Base-by-base conservation (phyloP, 1,140 invertebrate species). In the Orchesella cincta region DNA sequence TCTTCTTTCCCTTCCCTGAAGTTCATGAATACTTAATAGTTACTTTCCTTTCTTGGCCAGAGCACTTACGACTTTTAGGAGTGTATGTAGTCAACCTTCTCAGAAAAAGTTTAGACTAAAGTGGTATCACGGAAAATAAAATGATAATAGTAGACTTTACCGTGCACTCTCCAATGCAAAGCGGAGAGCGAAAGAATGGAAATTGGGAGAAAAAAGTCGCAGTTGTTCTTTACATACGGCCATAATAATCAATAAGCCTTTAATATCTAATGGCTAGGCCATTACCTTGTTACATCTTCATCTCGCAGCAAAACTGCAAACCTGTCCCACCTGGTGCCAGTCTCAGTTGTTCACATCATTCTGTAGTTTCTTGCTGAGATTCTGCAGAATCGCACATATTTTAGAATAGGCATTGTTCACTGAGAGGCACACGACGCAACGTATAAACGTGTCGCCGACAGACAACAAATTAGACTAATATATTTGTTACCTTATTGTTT, bases 11-110 rank as follows among this genome's bases (percentile, higher is more conserved):
- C 54, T 57, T 23, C n/a, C n/a, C 23, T 57, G 23, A 67, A 67
- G 62, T 67, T 67, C 62, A 67, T 67, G 31, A 67, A 67, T 67
- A 67, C 62, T 67, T 67, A 67, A 67, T 67, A 67, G 12, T 28
- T 31, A 31, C 23, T 33, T 31, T 67, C 26, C 26, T 16, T 57
- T 26, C 54, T 31, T 67, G 62, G 62, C 29, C 62, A 67, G 31
- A 67, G 28, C 62, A 67, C 31, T 67, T 67, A 67, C 8, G 52
- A 57, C 52, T 57, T 57, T 57, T 57, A 57, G 52, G 8, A n/a
- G n/a, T n/a, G n/a, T n/a, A n/a, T n/a, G n/a, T n/a, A n/a, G n/a
- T n/a, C n/a, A n/a, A n/a, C n/a, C n/a, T n/a, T n/a, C n/a, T n/a
- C n/a, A n/a, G n/a, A n/a, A n/a, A n/a, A n/a, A n/a, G n/a, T n/a